Conservation (phyloP, 2,113 vertebrate species). For the Sander lucioperca region DNA sequence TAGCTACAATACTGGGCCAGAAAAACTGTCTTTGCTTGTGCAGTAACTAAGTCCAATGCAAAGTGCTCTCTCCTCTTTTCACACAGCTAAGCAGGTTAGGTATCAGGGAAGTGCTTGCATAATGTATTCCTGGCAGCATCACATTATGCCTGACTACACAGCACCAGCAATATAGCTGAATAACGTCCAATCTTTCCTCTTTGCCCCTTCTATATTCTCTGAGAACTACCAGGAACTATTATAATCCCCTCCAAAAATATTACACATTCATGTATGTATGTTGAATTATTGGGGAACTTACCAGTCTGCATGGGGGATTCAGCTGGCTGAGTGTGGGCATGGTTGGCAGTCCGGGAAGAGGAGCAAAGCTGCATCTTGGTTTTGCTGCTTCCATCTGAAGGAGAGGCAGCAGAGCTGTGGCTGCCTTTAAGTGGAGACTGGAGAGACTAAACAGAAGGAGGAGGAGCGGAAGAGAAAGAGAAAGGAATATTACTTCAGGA, state of each 20-base stretch:
- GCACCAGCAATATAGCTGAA: slow-evolving; percentile 64
- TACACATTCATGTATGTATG: neutral
- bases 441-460: slow-evolving; percentile 44
- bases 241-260: neutral
- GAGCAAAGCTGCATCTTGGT: slow-evolving; percentile 79
- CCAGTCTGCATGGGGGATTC: slow-evolving; percentile 90
- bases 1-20: neutral
- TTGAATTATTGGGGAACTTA: slow-evolving; percentile 73
- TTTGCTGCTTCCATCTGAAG: slow-evolving; percentile 81
- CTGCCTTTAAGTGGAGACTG: slow-evolving; percentile 85
- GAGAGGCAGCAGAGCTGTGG: slow-evolving; percentile 82
- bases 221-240: slow-evolving; percentile 26
- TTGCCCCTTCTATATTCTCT: slow-evolving; percentile 1
- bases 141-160: slow-evolving; percentile 56
- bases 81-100: slow-evolving; percentile 63
- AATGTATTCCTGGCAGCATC: slow-evolving; percentile 69
- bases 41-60: slow-evolving; percentile 40
- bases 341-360: slow-evolving; percentile 77
- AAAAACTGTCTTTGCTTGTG: slow-evolving; percentile 25
- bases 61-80: slow-evolving; percentile 38
- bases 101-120: slow-evolving; percentile 67
- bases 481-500: slow-evolving; percentile 51
- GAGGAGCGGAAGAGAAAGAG: slow-evolving; percentile 45
- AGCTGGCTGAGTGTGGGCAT: slow-evolving; percentile 82
- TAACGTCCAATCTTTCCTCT: slow-evolving; percentile 31